Percentiles rank a stretch among this genome's conserved stretches.
These are phyloP conservation scores for Coptodon rendalli DNA, from an alignment of 2,113 vertebrate genomes.

Conservation along the genomic window DNA sequence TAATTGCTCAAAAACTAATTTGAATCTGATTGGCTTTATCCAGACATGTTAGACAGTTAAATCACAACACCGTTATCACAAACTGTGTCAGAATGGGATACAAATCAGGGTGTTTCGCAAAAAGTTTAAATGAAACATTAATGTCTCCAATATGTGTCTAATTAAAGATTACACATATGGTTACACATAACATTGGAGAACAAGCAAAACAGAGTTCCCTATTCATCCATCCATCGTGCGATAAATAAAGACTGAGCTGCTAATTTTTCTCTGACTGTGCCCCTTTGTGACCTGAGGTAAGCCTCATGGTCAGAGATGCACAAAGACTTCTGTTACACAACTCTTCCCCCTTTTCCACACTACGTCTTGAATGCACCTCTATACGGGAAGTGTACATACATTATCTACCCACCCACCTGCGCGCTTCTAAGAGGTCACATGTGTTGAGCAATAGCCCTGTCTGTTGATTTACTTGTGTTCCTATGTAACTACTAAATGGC, in stretches of 20 bases:
- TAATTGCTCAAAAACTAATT: neutral
- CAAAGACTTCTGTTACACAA: neutral
- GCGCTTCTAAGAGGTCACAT: slow-evolving; percentile 3
- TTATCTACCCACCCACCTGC: neutral
- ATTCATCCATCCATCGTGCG: neutral
- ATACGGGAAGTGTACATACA: neutral
- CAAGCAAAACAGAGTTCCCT: neutral
- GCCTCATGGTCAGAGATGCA: neutral
- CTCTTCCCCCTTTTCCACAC: neutral
- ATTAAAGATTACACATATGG: neutral
- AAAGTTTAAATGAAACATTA: neutral
- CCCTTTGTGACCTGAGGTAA: neutral
- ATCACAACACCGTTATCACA: neutral
- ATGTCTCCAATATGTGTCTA: neutral
- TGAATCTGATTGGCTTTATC: neutral
- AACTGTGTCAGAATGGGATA: neutral
- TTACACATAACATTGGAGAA: neutral
- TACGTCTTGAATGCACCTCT: neutral
- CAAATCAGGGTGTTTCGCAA: neutral
- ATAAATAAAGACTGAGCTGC: neutral
- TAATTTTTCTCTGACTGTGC: neutral
- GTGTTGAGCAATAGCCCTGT: slow-evolving; percentile 33
- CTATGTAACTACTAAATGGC: neutral
- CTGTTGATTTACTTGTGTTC: slow-evolving; percentile 13
- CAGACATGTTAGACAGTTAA: neutral